Evolutionary conservation across 2,888 invertebrate genomes (phyloP).

Genomic region (Parelbella ahira): DNA sequence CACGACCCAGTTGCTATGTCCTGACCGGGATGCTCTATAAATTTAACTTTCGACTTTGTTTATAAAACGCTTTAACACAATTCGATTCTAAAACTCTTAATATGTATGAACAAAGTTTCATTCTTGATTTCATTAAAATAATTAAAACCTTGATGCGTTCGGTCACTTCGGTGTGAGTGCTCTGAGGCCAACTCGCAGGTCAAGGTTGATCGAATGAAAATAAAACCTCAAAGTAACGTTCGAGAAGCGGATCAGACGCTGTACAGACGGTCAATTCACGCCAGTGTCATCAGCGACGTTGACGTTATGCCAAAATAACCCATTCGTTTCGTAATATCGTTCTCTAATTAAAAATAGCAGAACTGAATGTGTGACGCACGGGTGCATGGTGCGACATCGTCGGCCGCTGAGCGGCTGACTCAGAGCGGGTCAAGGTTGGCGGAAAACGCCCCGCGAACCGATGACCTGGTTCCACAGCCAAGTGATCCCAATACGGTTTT

Average conservation of each 20-base stretch:
- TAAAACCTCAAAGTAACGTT: constrained; percentile 16
- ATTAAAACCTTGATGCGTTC: no score
- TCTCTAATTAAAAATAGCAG: constrained; percentile 19
- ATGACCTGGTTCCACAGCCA: constrained; percentile 52
- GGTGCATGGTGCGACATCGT: constrained; percentile 24
- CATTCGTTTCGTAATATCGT: constrained; percentile 22
- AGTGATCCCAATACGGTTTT: constrained; percentile 40
- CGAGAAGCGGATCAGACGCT: constrained; percentile 6
- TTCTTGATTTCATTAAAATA: no score
- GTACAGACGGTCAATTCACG: constrained; percentile 10
- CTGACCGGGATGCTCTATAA: constrained; percentile 59
- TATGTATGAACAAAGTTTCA: no score
- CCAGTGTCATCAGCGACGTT: constrained; percentile 8
- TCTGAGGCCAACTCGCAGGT: constrained; percentile 1
- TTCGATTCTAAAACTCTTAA: no score
- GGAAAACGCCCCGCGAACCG: constrained; percentile 41
- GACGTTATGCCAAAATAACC: constrained; percentile 20
- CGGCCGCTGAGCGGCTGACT: constrained; percentile 45
- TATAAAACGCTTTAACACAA: no score
- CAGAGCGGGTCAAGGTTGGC: constrained; percentile 48
- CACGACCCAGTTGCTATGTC: constrained; percentile 55
- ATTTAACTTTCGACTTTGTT: no score
- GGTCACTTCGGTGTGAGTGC: no score
- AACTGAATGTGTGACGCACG: constrained; percentile 24
- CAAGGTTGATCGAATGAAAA: constrained; percentile 1